Evolutionary conservation across 2,797 vertebrate species (phyloP), one percentile per base, ranked within the genome.

Genomic region (Syncerus caffer): DNA sequence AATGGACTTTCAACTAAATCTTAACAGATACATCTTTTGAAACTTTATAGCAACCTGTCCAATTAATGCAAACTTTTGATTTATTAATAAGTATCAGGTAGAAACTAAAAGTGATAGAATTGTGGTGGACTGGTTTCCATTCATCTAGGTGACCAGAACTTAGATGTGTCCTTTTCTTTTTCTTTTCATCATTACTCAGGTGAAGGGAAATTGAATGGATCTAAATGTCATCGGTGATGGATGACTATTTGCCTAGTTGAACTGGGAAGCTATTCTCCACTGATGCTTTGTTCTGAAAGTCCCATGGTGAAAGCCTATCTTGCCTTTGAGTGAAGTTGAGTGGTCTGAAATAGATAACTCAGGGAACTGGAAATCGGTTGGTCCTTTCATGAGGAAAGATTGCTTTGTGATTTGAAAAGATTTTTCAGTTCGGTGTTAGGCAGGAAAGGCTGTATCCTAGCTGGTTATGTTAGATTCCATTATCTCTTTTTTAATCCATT

Each of bases 331-430:
- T 92, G 64, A 76, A 85, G 27, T 93, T 25, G 51, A 90, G 25
- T 90, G 71, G 29, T 87, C 90, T 86, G 92, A 97, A 95, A 86
- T 96, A 80, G 55, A 60, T 90, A 95, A 94, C 85, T 96, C 42
- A 42, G 42, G 84, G 31, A 88, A 78, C 27, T 93, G 55, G 97
- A 95, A 88, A 90, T 93, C 87, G 16, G 79, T 88, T 89, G 57
- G 42, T 94, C 78, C 27, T 96, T 96, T 96, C 53, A 57, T 86
- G 55, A 96, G 89, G 78, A 83, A 93, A 88, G 83, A 94, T 85
- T 97, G 76, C 84, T 80, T 47, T 97, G 50, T 89, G 95, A 89
- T 96, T 96, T 93, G 53, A 97, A 97, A 96, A 89, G 83, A 85
- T 80, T 95, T 96, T 96, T 84, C 64, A 90, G 47, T 85, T 85